A percentile compares a stretch with the other conserved stretches of the same genome.
Evolutionary conservation across 2,113 vertebrate species (phyloP).

Genomic region (Crotalus viridis): DNA sequence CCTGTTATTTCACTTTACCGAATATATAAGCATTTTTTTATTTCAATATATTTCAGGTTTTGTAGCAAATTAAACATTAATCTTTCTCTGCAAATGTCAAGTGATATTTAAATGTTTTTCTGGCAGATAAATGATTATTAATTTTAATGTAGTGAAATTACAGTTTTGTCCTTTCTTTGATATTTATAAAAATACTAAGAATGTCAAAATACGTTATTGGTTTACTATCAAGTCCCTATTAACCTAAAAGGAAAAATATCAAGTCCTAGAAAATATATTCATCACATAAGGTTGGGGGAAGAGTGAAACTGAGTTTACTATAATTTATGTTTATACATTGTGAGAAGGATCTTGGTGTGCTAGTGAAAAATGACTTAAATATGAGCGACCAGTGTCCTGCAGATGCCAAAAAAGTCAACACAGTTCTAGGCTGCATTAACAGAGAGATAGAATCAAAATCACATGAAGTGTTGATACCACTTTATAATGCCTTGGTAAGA

Average conservation of each 20-base stretch:
- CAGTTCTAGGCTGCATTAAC: background rate
- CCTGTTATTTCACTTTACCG: slow-evolving; percentile 58
- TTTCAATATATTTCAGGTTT: slow-evolving; percentile 67
- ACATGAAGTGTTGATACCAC: background rate
- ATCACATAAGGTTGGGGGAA: slow-evolving; percentile 69
- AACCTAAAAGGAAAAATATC: slow-evolving; percentile 53
- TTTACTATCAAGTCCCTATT: slow-evolving; percentile 60
- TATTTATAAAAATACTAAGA: slow-evolving; percentile 69
- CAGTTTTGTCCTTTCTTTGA: slow-evolving; percentile 70
- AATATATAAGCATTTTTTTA: slow-evolving; percentile 58
- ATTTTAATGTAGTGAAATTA: slow-evolving; percentile 69
- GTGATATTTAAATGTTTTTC: slow-evolving; percentile 72
- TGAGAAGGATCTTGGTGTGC: background rate
- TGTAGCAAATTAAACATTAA: slow-evolving; percentile 73
- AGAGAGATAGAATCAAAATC: background rate
- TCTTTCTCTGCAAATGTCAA: slow-evolving; percentile 72
- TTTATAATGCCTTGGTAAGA: background rate
- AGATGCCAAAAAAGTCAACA: background rate
- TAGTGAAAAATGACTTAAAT: background rate
- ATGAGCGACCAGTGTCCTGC: background rate
- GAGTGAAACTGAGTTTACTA: slow-evolving; percentile 79
- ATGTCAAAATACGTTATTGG: slow-evolving; percentile 66
- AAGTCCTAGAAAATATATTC: slow-evolving; percentile 75
- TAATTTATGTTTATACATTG: slow-evolving; percentile 64
- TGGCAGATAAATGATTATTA: slow-evolving; percentile 72